Evolutionary conservation across 2,797 vertebrate genomes (phyloP), one percentile per base, ranked within the genome.

Genomic region (Percopsis omiscomaycus): DNA sequence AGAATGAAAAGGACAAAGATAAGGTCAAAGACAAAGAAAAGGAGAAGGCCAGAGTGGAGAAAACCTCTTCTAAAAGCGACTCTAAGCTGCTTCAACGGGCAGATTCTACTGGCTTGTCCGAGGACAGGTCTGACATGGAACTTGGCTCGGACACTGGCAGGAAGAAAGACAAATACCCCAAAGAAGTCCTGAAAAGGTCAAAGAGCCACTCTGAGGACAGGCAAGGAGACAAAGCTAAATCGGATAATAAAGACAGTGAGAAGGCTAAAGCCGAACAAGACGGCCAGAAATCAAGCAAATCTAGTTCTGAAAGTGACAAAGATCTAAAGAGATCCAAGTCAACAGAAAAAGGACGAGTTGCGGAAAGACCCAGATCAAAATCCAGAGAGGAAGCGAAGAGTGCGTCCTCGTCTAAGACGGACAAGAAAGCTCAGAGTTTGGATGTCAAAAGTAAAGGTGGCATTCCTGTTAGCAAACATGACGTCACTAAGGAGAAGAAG

Each of bases 71-170:
- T 15, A 91, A 93, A 72, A 92, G 90, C 63, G 96, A 98, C 69
- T 74, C 88, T 16, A 95, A 93, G 80, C 79, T 86, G 32, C 91
- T 90, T 27, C 92, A 92, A 22, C 90, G 93, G 3, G 87, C 86
- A 4, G 83, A 92, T 65, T 93, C 92, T 79, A 79, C 89, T 9
- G 93, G 90, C 66, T 95, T 88, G 4, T 92, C 92, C 0, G 96
- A 97, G 84, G 95, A 97, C 55, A 95, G 92, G 42, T 93, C 89
- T 56, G 96, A 98, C 63, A 66, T 80, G 52, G 95, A 96, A 61
- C 49, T 83, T 0, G 91, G 81, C 0, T 69, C 86, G 15, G 95
- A 98, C 0, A 30, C 82, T 61, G 85, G 63, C 69, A 90, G 81
- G 64, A 96, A 92, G 79, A 94, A 93, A 67, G 94, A 96, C 4